phyloP scores from a whole-genome alignment of 2,888 invertebrate species.

The Parapristionchus giblindavisi region DNA sequence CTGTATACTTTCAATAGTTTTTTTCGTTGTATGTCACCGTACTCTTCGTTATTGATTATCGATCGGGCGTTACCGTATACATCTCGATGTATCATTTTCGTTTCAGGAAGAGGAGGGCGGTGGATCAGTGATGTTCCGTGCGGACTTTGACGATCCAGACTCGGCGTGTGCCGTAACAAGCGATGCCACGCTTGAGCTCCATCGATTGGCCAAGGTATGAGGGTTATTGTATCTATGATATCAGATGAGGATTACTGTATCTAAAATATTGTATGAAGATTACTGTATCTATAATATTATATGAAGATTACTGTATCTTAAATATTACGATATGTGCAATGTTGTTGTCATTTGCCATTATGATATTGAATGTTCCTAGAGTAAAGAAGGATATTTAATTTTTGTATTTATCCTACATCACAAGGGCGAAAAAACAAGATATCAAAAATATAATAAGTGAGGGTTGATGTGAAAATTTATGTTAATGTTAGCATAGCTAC shows the following conservation, averaged over 20 bases:
- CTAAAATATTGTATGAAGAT: neutral
- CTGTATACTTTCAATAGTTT: neutral
- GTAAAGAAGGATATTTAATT: no score
- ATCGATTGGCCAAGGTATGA: slow-evolving; percentile 53
- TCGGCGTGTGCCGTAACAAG: slow-evolving; percentile 57
- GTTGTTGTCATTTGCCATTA: no score
- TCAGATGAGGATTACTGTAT: neutral
- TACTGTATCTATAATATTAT: neutral
- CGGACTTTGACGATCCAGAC: slow-evolving; percentile 66
- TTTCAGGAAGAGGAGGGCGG: no score
- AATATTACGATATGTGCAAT: no score
- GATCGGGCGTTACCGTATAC: no score
- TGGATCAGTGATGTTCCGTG: slow-evolving; percentile 46
- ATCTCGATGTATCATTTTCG: no score
- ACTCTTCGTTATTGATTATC: no score
- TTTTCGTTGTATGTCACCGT: neutral
- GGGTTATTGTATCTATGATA: neutral
- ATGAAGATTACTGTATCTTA: neutral
- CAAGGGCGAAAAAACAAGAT: no score
- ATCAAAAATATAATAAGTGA: neutral
- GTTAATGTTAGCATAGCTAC: neutral
- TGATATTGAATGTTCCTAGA: no score
- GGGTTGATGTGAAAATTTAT: neutral
- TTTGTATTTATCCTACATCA: no score
- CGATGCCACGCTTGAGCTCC: slow-evolving; percentile 56